These are phyloP conservation scores for Phyllotreta cruciferae DNA, from an alignment of 2,888 invertebrate genomes.

Conservation along the genomic window DNA sequence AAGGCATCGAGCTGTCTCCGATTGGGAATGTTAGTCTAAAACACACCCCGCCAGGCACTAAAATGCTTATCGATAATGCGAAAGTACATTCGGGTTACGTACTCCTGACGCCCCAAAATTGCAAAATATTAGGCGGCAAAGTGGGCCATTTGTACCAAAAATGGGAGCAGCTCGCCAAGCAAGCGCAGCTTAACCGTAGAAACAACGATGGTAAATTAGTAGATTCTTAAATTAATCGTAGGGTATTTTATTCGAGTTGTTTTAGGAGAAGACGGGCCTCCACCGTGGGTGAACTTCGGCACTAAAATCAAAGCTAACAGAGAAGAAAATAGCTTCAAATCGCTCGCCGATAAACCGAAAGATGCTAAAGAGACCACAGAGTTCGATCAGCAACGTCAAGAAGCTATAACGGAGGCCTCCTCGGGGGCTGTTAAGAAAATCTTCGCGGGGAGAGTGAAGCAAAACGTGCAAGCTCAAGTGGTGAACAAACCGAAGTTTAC, in stretches of 20 bases:
- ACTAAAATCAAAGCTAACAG: constrained; percentile 70
- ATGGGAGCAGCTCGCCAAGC: constrained; percentile 74
- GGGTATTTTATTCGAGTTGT: neutral
- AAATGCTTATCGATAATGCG: constrained; percentile 72
- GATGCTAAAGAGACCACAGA: constrained; percentile 74
- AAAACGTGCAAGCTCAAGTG: constrained; percentile 42
- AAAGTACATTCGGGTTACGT: constrained; percentile 70
- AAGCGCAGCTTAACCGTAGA: constrained; percentile 47
- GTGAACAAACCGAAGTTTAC: constrained; percentile 24
- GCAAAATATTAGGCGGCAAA: constrained; percentile 82
- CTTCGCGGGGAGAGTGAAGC: constrained; percentile 65
- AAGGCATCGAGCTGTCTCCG: constrained; percentile 78
- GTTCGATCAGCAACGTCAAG: constrained; percentile 88
- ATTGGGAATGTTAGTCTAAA: constrained; percentile 72
- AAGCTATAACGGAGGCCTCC: constrained; percentile 88
- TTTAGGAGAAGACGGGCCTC: constrained; percentile 77
- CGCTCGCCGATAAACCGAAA: constrained; percentile 67
- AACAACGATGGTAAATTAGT: constrained; percentile 15
- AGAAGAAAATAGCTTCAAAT: constrained; percentile 73
- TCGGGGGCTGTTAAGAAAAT: constrained; percentile 62
- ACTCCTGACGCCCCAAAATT: constrained; percentile 71
- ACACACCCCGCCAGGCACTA: constrained; percentile 85
- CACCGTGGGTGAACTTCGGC: constrained; percentile 92
- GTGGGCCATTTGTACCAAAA: constrained; percentile 85
- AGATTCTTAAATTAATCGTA: too few relatives aligned